Conservation (phyloP, 2,797 vertebrate genomes). For the Channallabes apus region DNA sequence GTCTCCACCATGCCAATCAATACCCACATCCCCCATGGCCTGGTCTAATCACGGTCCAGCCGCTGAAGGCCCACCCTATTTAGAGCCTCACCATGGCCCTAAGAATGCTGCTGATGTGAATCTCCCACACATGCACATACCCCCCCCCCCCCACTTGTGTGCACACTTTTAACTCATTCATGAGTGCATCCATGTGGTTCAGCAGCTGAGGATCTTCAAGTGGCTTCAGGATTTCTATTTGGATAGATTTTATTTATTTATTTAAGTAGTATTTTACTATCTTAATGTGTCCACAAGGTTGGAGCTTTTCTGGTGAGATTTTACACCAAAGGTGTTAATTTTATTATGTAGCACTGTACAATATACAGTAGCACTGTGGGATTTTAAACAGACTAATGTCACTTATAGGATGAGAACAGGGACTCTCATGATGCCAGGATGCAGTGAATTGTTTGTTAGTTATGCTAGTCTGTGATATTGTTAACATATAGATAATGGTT, state of each 20-base stretch:
- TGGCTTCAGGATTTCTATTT: slow-evolving; percentile 8
- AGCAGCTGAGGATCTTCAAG: slow-evolving; percentile 15
- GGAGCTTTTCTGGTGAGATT: not conserved
- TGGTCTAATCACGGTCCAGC: slow-evolving; percentile 79
- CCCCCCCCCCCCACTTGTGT: slow-evolving; percentile 20
- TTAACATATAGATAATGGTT: not conserved
- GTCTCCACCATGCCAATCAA: slow-evolving; percentile 85
- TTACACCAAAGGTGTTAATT: not conserved
- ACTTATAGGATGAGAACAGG: not conserved
- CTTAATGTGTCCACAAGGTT: not conserved
- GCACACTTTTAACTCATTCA: slow-evolving; percentile 34
- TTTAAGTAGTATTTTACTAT: not conserved
- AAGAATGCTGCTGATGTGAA: slow-evolving; percentile 44
- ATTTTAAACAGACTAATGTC: not conserved
- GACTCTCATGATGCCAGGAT: not conserved
- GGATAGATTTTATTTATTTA: not conserved
- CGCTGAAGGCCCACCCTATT: slow-evolving; percentile 68
- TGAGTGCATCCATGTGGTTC: slow-evolving; percentile 12
- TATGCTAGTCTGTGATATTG: not conserved
- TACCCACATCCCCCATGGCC: slow-evolving; percentile 74
- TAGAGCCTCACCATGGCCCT: slow-evolving; percentile 35
- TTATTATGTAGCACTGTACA: not conserved
- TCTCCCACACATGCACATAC: slow-evolving; percentile 47
- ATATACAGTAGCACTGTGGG: too few species aligned
- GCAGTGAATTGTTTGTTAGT: not conserved